phyloP scores from a whole-genome alignment of 2,888 invertebrate genomes.

The Embidobia sp. region DNA sequence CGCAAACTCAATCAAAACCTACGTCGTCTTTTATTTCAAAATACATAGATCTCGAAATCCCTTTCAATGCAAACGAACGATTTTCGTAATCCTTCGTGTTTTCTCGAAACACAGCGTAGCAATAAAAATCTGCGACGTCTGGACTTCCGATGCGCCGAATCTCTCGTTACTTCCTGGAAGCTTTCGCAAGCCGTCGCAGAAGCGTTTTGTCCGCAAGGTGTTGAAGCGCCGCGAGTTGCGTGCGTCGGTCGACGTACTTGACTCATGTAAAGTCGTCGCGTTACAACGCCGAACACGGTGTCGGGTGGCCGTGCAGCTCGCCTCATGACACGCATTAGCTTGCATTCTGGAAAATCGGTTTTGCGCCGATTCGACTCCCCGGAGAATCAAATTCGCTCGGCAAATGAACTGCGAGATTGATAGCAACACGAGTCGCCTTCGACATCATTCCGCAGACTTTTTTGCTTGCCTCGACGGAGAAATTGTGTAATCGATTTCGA shows the following conservation, averaged over 20 bases:
- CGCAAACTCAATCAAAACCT: too few relatives aligned
- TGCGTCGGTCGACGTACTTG: constrained; percentile 39
- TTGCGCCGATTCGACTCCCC: constrained; percentile 40
- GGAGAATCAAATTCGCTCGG: constrained; percentile 36
- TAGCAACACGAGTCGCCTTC: constrained; percentile 25
- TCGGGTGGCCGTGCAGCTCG: constrained; percentile 67
- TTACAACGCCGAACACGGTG: constrained; percentile 67
- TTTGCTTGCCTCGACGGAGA: constrained; percentile 10
- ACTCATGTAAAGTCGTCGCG: constrained; percentile 62
- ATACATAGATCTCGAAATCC: too few relatives aligned
- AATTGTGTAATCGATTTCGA: constrained; percentile 27
- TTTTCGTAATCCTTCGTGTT: too few relatives aligned
- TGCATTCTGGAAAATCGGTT: constrained; percentile 75
- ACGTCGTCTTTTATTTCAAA: too few relatives aligned
- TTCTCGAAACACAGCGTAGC: constrained; percentile 1
- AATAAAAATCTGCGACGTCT: constrained; percentile 44
- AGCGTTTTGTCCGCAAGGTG: constrained; percentile 54
- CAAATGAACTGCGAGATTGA: constrained; percentile 37
- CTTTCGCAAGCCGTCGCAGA: constrained; percentile 68
- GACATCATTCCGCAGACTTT: constrained; percentile 22
- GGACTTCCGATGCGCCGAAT: constrained; percentile 57
- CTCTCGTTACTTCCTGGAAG: constrained; percentile 74
- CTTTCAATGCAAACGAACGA: too few relatives aligned
- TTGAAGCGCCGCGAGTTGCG: constrained; percentile 40
- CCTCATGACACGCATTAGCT: constrained; percentile 71